Percentiles rank a stretch among this genome's conserved stretches.
Conservation (phyloP, 2,797 vertebrate species). For the Leptatherina wallacei region DNA sequence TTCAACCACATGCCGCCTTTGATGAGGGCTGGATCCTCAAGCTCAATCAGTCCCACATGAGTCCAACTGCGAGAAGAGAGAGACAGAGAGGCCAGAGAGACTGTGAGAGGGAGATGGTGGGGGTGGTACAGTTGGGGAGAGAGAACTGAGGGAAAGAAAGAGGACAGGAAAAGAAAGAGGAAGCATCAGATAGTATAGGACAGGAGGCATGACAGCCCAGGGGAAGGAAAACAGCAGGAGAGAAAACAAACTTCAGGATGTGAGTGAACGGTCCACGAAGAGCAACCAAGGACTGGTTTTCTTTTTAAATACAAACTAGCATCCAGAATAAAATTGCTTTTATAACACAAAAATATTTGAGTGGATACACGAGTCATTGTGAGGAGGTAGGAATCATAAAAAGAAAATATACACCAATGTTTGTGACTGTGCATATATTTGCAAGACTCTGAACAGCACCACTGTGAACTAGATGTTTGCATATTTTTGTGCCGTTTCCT, state of each 20-base stretch:
- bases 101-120: conserved; percentile 54
- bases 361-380: conserved; percentile 48
- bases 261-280: conserved; percentile 29
- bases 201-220: conserved; percentile 53
- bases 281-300: conserved; percentile 42
- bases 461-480: conserved; percentile 36
- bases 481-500: conserved; percentile 24
- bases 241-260: conserved; percentile 46
- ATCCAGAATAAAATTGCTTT: conserved; percentile 49
- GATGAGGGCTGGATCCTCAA: conserved; percentile 85
- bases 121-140: conserved; percentile 53
- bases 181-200: conserved; percentile 55
- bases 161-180: conserved; percentile 61
- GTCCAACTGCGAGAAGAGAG: conserved; percentile 71
- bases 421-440: conserved; percentile 72
- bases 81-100: conserved; percentile 67
- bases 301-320: conserved; percentile 54
- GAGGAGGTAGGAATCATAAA: conserved; percentile 35
- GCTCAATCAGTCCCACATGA: conserved; percentile 89
- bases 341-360: conserved; percentile 46
- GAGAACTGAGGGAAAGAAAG: conserved; percentile 35
- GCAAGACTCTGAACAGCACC: conserved; percentile 29
- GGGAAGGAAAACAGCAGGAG: conserved; percentile 58
- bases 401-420: conserved; percentile 34
- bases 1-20: conserved; percentile 86